Conservation (phyloP, 2,797 vertebrate genomes). For the Trichosurus vulpecula region DNA sequence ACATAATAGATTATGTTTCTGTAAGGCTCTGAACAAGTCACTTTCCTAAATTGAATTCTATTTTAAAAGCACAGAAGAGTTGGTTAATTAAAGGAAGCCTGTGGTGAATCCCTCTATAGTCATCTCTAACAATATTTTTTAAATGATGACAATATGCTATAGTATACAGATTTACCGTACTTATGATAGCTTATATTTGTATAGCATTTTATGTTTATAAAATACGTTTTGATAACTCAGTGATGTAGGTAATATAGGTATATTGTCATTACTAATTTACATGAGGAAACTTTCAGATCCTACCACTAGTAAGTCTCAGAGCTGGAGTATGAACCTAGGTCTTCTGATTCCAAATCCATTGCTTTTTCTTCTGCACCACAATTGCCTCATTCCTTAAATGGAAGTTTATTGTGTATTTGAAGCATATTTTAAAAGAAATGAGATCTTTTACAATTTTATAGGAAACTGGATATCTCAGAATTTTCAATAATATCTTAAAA, state of each 20-base stretch:
- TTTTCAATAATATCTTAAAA: conserved; percentile 22
- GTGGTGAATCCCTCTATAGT: background rate
- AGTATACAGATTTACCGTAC: background rate
- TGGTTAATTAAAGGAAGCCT: background rate
- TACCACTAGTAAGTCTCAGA: background rate
- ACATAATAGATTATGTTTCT: conserved; percentile 1
- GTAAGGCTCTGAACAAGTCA: conserved; percentile 13
- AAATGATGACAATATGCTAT: background rate
- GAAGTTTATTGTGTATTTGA: background rate
- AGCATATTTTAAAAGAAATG: background rate
- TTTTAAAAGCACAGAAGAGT: conserved; percentile 5
- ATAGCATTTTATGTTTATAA: background rate
- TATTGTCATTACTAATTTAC: background rate
- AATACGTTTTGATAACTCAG: background rate
- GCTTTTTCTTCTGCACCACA: background rate
- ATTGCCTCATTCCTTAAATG: background rate
- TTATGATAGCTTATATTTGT: background rate
- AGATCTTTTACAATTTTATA: background rate
- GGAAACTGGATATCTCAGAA: background rate
- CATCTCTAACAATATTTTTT: background rate
- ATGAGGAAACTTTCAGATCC: background rate
- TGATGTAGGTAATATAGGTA: background rate
- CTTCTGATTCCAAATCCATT: background rate
- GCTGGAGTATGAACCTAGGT: background rate
- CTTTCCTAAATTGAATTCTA: background rate